These are phyloP conservation scores for Philereme transversata DNA, from an alignment of 2,888 invertebrate genomes.

Conservation along the genomic window DNA sequence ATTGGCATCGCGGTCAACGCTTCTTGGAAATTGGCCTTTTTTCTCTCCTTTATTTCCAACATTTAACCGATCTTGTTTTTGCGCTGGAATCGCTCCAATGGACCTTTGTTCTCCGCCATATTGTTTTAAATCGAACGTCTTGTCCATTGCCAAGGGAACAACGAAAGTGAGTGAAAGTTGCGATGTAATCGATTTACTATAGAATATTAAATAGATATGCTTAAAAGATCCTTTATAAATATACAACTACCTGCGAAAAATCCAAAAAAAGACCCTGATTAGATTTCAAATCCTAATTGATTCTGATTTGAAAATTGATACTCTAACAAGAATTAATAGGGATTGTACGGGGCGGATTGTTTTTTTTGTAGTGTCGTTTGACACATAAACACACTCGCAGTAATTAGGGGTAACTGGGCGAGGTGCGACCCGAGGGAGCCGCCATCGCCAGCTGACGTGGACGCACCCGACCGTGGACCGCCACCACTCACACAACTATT, in stretches of 20 bases:
- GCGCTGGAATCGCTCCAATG: slow-evolving; percentile 63
- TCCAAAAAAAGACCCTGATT: slow-evolving; percentile 21
- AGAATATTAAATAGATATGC: slow-evolving; percentile 3
- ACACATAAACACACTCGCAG: slow-evolving; percentile 68
- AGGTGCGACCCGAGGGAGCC: slow-evolving; percentile 57
- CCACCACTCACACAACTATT: slow-evolving; percentile 55
- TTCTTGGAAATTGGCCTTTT: slow-evolving; percentile 77
- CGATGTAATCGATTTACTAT: slow-evolving; percentile 45
- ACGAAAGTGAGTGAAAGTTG: slow-evolving; percentile 68
- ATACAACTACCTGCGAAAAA: neutral
- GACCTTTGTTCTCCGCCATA: slow-evolving; percentile 76
- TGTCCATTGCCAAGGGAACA: slow-evolving; percentile 48
- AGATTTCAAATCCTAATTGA: slow-evolving; percentile 3
- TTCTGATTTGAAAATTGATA: slow-evolving; percentile 1
- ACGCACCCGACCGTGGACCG: slow-evolving; percentile 52
- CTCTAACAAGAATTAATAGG: neutral
- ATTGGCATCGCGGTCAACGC: slow-evolving; percentile 77
- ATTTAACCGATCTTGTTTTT: slow-evolving; percentile 76
- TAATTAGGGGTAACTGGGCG: slow-evolving; percentile 65
- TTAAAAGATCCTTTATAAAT: too few species aligned
- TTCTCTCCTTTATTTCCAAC: slow-evolving; percentile 69
- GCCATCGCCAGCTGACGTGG: slow-evolving; percentile 66
- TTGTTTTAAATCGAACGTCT: slow-evolving; percentile 65
- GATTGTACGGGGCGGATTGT: slow-evolving; percentile 22
- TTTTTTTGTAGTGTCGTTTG: slow-evolving; percentile 55